Conservation (phyloP, 1,140 invertebrate genomes). For the Penaeus japonicus region DNA sequence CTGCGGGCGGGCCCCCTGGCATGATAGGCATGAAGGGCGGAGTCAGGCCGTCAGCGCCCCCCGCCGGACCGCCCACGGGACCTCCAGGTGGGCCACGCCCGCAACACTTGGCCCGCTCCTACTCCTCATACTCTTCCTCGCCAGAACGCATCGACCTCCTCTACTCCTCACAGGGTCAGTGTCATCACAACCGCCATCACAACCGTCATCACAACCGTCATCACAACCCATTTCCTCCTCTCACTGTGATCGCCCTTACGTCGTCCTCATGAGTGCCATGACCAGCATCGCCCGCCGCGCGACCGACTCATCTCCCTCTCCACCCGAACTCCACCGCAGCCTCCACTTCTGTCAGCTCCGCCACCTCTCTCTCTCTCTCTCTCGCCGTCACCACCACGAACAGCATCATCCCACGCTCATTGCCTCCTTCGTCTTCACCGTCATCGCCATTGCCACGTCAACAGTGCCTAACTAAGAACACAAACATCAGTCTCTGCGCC, state of each 20-base stretch:
- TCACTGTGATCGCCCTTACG: too few relatives aligned
- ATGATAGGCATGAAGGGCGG: conserved; percentile 33
- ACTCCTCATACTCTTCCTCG: conserved; percentile 41
- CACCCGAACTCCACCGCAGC: background rate
- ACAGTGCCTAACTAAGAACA: background rate
- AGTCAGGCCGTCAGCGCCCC: conserved; percentile 7
- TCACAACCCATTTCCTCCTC: background rate
- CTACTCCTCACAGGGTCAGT: conserved; percentile 48
- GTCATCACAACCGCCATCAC: background rate
- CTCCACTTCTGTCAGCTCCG: background rate
- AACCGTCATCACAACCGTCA: background rate
- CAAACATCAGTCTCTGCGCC: background rate
- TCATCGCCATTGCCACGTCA: too few relatives aligned
- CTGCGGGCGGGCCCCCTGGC: background rate
- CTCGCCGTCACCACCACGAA: background rate
- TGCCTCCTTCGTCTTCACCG: too few relatives aligned
- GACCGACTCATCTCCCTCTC: background rate
- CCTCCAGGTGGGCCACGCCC: conserved; percentile 30
- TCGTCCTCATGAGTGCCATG: too few relatives aligned
- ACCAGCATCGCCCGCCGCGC: too few relatives aligned
- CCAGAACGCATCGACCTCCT: conserved; percentile 32
- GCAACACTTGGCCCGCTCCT: conserved; percentile 25
- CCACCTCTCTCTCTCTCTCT: too few relatives aligned
- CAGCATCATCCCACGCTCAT: too few relatives aligned
- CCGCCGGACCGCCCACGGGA: conserved; percentile 14